Base-by-base conservation (phyloP, 2,888 invertebrate species). In the Orthonychiurus folsomi region DNA sequence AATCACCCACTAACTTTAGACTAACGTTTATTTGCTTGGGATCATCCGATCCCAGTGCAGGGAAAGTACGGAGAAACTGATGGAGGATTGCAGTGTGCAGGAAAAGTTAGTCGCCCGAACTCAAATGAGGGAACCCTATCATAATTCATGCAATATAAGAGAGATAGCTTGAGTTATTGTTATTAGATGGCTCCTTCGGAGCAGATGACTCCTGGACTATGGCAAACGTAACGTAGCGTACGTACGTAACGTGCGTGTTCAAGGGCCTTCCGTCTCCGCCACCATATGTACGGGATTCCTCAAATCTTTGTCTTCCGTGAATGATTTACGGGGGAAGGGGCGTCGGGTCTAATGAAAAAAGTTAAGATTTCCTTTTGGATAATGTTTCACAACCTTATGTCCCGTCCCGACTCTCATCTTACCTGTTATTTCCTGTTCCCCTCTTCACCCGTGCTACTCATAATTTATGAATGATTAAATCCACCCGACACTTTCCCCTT, bases 261-360 rank as follows among this genome's bases (percentile, higher is more conserved):
- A n/a, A n/a, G n/a, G n/a, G n/a, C n/a, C n/a, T n/a, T n/a, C n/a
- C n/a, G n/a, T n/a, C n/a, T n/a, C n/a, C n/a, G n/a, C n/a, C n/a
- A n/a, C n/a, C n/a, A 15, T 37, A 37, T 37, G 9, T 37, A 37
- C 20, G 28, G 27, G 27, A 56, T 56, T 56, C 56, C 28, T 56
- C 27, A 56, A 56, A 56, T 56, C 56, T 56, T 56, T 56, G 56
- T 56, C 56, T 56, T 21, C 18, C 27, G 9, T 37, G 21, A 56
- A 37, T 56, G 56, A 56, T 56, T 56, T 56, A 56, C 37, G 56
- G 27, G 20, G 3, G 18, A 56, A 27, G 56, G 28, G 27, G 20
- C 20, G 25, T 25, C 3, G 12, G 20, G 20, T 27, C 27, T 56
- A 26, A 56, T 56, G 56, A 56, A 28, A 56, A 56, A 56, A 56